phyloP scores from a whole-genome alignment of 2,888 invertebrate genomes.

The Pseudococcus jackbeardsleyi region DNA sequence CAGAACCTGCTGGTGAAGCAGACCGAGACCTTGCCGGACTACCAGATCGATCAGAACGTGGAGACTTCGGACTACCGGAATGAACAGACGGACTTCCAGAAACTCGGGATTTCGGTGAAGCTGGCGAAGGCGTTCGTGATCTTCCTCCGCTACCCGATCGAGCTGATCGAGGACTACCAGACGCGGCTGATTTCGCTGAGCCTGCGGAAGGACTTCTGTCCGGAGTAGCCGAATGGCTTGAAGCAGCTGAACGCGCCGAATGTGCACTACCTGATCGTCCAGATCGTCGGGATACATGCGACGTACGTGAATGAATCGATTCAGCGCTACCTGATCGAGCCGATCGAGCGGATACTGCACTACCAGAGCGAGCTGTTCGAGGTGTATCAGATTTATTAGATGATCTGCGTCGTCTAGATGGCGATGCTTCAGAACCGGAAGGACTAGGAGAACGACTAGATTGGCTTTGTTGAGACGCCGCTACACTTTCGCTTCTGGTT shows the following conservation, averaged over 20 bases:
- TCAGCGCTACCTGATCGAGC: slow-evolving; percentile 53
- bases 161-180: slow-evolving; percentile 27
- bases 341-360: slow-evolving; percentile 39
- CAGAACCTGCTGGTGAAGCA: slow-evolving; percentile 69
- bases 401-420: slow-evolving; percentile 2
- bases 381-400: slow-evolving; percentile 49
- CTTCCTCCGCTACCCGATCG: slow-evolving; percentile 65
- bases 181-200: slow-evolving; percentile 38
- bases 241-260: slow-evolving; percentile 32
- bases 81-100: slow-evolving; percentile 61
- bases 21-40: slow-evolving; percentile 69
- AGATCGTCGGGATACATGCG: background rate
- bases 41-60: slow-evolving; percentile 70
- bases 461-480: slow-evolving; percentile 20
- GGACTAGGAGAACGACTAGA: slow-evolving; percentile 66
- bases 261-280: background rate
- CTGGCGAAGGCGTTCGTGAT: slow-evolving; percentile 66
- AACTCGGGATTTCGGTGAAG: slow-evolving; percentile 61
- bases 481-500: slow-evolving; percentile 41
- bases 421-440: slow-evolving; percentile 58
- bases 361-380: slow-evolving; percentile 37
- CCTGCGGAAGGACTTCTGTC: slow-evolving; percentile 9
- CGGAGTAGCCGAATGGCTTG: background rate
- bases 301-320: background rate
- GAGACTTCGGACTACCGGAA: slow-evolving; percentile 70